Evolutionary conservation across 2,113 vertebrate genomes (phyloP).

Genomic region (Chitala chitala): DNA sequence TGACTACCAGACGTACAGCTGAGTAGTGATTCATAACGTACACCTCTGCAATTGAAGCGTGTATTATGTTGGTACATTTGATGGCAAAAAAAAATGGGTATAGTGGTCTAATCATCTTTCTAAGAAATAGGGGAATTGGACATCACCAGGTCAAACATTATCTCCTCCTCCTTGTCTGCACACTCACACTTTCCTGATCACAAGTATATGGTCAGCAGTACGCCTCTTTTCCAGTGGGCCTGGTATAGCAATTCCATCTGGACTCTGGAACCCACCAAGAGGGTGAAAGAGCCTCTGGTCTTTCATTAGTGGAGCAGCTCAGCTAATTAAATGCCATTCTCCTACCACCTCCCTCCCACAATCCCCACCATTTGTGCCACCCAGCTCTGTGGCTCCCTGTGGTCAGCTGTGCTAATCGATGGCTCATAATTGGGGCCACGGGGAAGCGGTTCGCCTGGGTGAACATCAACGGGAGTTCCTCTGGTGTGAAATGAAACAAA

Average conservation of each 20-base stretch:
- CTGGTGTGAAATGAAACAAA: slow-evolving; percentile 50
- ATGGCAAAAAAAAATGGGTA: no score
- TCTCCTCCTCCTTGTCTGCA: no score
- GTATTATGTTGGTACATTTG: no score
- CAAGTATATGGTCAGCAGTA: not conserved
- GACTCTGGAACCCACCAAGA: not conserved
- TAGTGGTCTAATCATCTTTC: no score
- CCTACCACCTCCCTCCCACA: not conserved
- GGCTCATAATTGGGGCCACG: slow-evolving; percentile 36
- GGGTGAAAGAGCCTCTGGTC: not conserved
- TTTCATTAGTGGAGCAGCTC: slow-evolving; percentile 31
- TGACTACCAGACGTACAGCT: no score
- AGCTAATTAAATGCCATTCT: slow-evolving; percentile 25
- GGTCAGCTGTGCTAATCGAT: slow-evolving; percentile 37
- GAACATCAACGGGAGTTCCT: slow-evolving; percentile 40
- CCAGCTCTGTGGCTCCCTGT: not conserved
- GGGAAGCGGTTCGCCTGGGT: slow-evolving; percentile 20
- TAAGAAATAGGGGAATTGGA: no score
- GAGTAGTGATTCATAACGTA: no score
- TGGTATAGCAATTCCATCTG: not conserved
- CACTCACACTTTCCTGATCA: not conserved
- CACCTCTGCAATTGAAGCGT: no score
- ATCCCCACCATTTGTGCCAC: not conserved
- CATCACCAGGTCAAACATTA: no score
- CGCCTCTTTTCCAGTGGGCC: not conserved